These are phyloP conservation scores for Protodeltote pygarga DNA, from an alignment of 2,888 invertebrate genomes.

Conservation along the genomic window DNA sequence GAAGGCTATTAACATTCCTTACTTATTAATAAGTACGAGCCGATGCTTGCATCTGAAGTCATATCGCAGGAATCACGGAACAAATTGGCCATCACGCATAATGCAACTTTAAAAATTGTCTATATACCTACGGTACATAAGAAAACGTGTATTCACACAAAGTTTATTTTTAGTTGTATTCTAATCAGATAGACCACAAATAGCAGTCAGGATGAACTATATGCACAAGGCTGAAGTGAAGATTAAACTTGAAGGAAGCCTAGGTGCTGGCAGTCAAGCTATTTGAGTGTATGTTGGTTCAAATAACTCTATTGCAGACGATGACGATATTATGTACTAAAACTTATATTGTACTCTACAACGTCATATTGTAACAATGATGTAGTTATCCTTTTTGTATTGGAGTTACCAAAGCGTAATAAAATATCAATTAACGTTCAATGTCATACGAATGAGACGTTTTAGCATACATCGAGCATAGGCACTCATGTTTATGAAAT, in stretches of 20 bases:
- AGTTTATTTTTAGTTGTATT: too few relatives aligned
- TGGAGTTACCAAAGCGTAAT: slow-evolving; percentile 27
- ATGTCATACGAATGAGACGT: slow-evolving; percentile 38
- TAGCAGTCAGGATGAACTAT: too few relatives aligned
- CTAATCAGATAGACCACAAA: too few relatives aligned
- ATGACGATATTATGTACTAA: too few relatives aligned
- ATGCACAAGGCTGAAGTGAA: too few relatives aligned
- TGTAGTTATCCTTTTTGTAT: too few relatives aligned
- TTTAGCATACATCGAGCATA: slow-evolving; percentile 9
- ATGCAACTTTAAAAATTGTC: slow-evolving; percentile 27
- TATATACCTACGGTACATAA: slow-evolving; percentile 10
- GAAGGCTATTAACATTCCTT: slow-evolving; percentile 70
- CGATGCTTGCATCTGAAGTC: slow-evolving; percentile 53
- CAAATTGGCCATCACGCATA: slow-evolving; percentile 48
- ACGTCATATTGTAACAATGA: too few relatives aligned
- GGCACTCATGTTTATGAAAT: slow-evolving; percentile 22
- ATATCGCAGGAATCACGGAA: slow-evolving; percentile 62
- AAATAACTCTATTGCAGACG: too few relatives aligned
- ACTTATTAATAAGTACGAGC: slow-evolving; percentile 64
- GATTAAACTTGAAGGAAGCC: too few relatives aligned
- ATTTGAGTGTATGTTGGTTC: too few relatives aligned
- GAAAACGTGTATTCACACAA: slow-evolving; percentile 15
- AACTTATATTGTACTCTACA: too few relatives aligned
- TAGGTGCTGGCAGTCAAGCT: too few relatives aligned
- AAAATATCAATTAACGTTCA: slow-evolving; percentile 42